phyloP scores from a whole-genome alignment of 2,888 invertebrate species.

The Nephrotoma guestfalica region DNA sequence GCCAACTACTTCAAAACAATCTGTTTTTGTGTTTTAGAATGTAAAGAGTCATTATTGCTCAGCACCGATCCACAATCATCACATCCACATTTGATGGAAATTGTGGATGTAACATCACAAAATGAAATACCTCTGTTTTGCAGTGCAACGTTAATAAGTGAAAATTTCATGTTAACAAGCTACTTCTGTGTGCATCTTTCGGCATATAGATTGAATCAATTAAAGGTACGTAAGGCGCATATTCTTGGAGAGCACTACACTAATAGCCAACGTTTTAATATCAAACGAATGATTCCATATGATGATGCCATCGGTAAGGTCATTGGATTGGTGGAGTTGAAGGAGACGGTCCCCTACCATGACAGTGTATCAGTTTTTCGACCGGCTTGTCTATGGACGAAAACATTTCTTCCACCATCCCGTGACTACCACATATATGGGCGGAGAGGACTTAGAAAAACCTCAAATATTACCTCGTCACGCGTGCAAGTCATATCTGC shows the following conservation, averaged over 20 bases:
- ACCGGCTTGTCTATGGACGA: slow-evolving; percentile 29
- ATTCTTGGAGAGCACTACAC: neutral
- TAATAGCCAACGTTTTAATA: slow-evolving; percentile 21
- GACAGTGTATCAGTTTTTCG: slow-evolving; percentile 17
- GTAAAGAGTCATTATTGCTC: neutral
- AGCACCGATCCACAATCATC: neutral
- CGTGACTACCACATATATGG: no score
- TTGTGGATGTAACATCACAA: neutral
- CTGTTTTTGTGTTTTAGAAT: neutral
- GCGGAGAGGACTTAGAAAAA: no score
- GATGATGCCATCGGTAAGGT: slow-evolving; percentile 17
- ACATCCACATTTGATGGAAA: neutral
- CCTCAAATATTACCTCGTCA: no score
- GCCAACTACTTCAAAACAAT: neutral
- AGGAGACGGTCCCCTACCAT: slow-evolving; percentile 20
- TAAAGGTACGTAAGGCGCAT: neutral
- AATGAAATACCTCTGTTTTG: neutral
- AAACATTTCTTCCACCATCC: neutral
- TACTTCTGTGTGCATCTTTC: neutral
- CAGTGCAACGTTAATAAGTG: neutral
- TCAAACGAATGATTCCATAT: slow-evolving; percentile 8
- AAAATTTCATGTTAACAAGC: neutral
- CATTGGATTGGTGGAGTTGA: slow-evolving; percentile 26
- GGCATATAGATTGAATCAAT: neutral
- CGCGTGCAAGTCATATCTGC: no score